Conservation (phyloP, 2,888 invertebrate species). For the Andrena chrysosceles region DNA sequence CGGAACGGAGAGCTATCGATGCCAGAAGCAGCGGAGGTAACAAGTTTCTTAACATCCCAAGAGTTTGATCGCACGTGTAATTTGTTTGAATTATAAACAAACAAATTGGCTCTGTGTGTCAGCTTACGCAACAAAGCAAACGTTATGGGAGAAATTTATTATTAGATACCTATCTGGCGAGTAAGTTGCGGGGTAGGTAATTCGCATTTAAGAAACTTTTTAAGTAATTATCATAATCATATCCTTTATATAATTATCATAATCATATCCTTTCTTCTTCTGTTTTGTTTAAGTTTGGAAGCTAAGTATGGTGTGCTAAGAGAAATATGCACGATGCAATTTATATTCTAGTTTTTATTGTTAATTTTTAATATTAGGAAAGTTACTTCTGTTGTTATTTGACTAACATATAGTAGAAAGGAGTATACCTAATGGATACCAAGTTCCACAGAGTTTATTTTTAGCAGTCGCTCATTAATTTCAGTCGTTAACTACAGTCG, state of each 20-base stretch:
- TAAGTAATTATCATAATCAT: too few relatives aligned
- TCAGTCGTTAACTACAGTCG: neutral
- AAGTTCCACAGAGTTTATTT: neutral
- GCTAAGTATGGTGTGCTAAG: too few relatives aligned
- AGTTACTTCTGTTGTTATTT: neutral
- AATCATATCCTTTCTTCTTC: too few relatives aligned
- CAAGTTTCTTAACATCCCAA: neutral
- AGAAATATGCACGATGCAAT: too few relatives aligned
- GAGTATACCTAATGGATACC: neutral
- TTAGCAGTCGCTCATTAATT: neutral
- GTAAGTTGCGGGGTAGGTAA: slow-evolving; percentile 3
- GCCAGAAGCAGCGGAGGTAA: neutral
- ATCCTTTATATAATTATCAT: too few relatives aligned
- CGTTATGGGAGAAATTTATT: slow-evolving; percentile 41
- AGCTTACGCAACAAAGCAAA: slow-evolving; percentile 37
- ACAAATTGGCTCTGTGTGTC: slow-evolving; percentile 4
- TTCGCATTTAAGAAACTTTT: slow-evolving; percentile 21
- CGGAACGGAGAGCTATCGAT: neutral
- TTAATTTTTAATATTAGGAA: too few relatives aligned
- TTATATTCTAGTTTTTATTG: too few relatives aligned
- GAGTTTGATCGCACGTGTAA: neutral
- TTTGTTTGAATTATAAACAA: slow-evolving; percentile 28
- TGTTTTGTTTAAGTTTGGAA: too few relatives aligned
- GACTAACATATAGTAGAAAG: neutral
- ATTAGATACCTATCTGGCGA: slow-evolving; percentile 32